Base-by-base conservation (phyloP, 1,140 invertebrate genomes). In the Drosophila equinoxialis region DNA sequence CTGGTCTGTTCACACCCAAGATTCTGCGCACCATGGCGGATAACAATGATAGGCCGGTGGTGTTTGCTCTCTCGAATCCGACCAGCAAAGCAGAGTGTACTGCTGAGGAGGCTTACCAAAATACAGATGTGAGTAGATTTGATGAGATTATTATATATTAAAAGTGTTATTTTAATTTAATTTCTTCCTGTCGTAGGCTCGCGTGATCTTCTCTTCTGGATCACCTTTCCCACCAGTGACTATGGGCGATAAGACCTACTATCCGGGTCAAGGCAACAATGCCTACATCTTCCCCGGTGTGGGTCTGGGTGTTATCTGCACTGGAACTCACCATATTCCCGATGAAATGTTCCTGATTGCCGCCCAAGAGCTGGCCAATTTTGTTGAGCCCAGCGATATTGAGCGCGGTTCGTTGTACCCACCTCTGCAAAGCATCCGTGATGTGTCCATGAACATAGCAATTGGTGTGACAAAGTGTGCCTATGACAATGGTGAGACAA, bases 61-160 rank as follows among this genome's bases (percentile, higher is more conserved):
- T 99, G 61, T 99, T 99, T 92, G 98, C 98, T 14, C 93, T 99
- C 5, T 99, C 98, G 77, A 99, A 99, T 94, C 98, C 98, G 17
- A 99, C 98, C 0, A 96, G 95, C 87, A 98, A 98, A 94, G 98
- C 98, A 7, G 98, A 99, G 93, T 99, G 98, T 91, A 99, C 98
- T 3, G 98, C 98, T 17, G 96, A 98, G 87, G 95, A 96, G 72
- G 98, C 98, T 1, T 99, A 98, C 82, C 94, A 94, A 33, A 80
- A 96, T 82, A 98, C 98, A 5, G 95, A 98, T 81, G 97, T 98
- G 93, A 93, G 91, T 68, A 3, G 1, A 13, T 37, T 0, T 4
- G 7, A 1, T 6, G 6, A 1, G 3, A 6, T 54, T n/a, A 6
- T 39, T 20, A 13, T 0, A n/a, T 33, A 1, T 8, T 8, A 14